Base-by-base conservation (phyloP, 92 coral and sea anemone genomes). In the Paramuricea clavata region DNA sequence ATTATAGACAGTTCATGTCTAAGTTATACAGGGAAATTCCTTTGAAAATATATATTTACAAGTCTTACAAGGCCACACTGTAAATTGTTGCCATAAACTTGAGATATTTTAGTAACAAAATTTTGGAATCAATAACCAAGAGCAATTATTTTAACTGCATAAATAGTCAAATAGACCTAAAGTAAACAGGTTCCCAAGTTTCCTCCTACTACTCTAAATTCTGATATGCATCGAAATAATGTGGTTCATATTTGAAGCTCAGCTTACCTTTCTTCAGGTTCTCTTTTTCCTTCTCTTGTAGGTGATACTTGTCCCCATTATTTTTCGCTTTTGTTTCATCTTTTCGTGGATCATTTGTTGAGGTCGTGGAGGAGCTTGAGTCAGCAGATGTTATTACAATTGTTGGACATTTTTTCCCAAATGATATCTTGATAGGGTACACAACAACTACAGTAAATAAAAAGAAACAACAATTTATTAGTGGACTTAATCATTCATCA, bases 321-420 rank as follows among this genome's bases (percentile, higher is more conserved):
- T 81, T 87, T 47, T 79, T 73, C 73, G n/a, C 75, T 73, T 33
- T 87, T 83, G 56, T 81, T 87, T 47, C 49, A 68, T 77, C 76
- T 69, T 79, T 85, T 44, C 26, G 80, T 72, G 85, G 70, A 75
- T 85, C 86, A 74, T 68, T 60, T 36, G 81, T 85, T 68, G 78
- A 57, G 15, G 76, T 39, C 16, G 70, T 35, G 8, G 65, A 72
- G 47, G 74, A 69, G 83, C 73, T 73, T 16, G 82, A 88, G 87
- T 82, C 81, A 16, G 75, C 81, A 74, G 85, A 78, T 12, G 87
- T 81, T 56, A 82, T 82, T 28, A 73, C 31, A 69, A 88, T 88
- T 61, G 87, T 82, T 3, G 87, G 91, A 71, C 77, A 81, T 73
- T 82, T 87, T 82, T 81, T 82, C 74, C 87, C 87, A 72, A 87